Base-by-base conservation (phyloP, 2,888 invertebrate species). In the Vanessa cardui region DNA sequence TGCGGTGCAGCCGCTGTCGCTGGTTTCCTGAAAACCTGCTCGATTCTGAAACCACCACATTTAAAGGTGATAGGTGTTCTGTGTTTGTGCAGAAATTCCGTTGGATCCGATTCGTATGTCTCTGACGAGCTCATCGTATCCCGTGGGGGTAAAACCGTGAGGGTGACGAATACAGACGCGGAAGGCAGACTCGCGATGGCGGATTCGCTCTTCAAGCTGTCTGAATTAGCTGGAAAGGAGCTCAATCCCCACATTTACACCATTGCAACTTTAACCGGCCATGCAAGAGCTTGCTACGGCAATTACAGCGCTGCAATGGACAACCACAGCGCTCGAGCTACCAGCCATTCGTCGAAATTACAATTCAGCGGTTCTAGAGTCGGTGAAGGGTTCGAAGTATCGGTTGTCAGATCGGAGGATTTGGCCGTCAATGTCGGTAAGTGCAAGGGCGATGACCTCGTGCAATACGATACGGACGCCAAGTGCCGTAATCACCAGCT, bases 141-240 rank as follows among this genome's bases (percentile, higher is more conserved):
- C 0, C 94, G 96, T 77, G 96, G 97, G 62, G 97, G 97, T 0
- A 95, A 94, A 50, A 93, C 97, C 31, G 95, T 98, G 0, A 93
- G 98, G 70, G 94, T 98, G 26, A 96, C 96, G 7, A 98, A 98
- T 83, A 98, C 98, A 0, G 98, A 98, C 83, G 98, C 98, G 0
- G 98, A 98, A 90, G 98, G 98, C 0, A 93, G 98, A 58, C 95
- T 98, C 93, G 96, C 96, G 0, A 97, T 98, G 97, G 96, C 96
- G 2, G 98, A 98, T 86, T 95, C 97, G 0, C 90, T 98, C 2
- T 89, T 81, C 54, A 87, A 90, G 64, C 73, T 87, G 44, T 79
- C 86, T 0, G 85, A 88, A 71, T 39, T 83, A 0, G 97, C 97
- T 16, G 78, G 93, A 1, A 93, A 94, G 62, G 95, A 96, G 64